phyloP scores from a whole-genome alignment of 2,797 vertebrate species.

The Chelonia mydas region DNA sequence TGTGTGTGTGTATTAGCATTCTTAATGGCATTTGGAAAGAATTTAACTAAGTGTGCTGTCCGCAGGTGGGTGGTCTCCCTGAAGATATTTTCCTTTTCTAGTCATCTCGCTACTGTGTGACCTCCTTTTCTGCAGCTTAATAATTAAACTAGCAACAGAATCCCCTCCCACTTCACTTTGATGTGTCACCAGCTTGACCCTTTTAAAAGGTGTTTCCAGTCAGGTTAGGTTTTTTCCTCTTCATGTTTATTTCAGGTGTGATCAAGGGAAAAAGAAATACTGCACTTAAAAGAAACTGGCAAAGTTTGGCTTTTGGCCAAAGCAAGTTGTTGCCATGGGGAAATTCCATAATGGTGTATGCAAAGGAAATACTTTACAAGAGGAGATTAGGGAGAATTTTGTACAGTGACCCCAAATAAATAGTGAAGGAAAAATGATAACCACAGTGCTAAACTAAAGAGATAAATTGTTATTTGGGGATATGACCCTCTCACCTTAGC shows the following conservation, averaged over 20 bases:
- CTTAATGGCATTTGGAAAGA: conserved; percentile 10
- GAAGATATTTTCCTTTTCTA: conserved; percentile 32
- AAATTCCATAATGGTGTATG: background rate
- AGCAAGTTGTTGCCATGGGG: background rate
- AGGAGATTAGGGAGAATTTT: background rate
- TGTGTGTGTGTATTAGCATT: background rate
- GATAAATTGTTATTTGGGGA: background rate
- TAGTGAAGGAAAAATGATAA: background rate
- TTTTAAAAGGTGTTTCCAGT: background rate
- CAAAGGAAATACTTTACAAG: conserved; percentile 11
- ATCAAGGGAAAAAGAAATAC: background rate
- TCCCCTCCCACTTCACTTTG: background rate
- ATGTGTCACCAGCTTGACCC: background rate
- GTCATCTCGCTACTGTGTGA: background rate
- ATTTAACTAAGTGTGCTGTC: background rate
- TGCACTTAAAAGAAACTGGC: background rate
- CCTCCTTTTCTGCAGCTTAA: conserved; percentile 51
- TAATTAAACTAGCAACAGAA: conserved; percentile 27
- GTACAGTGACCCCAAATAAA: background rate
- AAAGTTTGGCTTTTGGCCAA: background rate
- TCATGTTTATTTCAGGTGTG: conserved; percentile 1
- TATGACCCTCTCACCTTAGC: background rate
- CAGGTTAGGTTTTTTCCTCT: background rate
- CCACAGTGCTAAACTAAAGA: background rate
- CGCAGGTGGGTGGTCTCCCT: background rate